phyloP scores from a whole-genome alignment of 1,140 invertebrate species.

The Drosophila setifemur region DNA sequence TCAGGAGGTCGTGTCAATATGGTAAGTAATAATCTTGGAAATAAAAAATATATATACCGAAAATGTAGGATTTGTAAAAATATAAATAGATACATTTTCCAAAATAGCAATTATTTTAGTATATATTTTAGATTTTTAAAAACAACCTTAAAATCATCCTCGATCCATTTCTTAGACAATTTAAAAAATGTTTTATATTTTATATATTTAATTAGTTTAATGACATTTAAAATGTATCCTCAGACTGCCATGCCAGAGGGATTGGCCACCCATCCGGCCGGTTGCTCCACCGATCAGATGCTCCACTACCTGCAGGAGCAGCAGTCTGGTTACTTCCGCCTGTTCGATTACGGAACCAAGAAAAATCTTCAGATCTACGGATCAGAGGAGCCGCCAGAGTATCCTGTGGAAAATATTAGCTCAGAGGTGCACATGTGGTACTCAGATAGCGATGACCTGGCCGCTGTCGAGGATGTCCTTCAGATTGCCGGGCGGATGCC shows the following conservation, averaged over 20 bases:
- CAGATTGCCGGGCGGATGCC: slow-evolving; percentile 76
- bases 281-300: slow-evolving; percentile 83
- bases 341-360: slow-evolving; percentile 82
- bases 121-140: too few species aligned
- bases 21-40: slow-evolving; percentile 32
- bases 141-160: too few species aligned
- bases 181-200: too few species aligned
- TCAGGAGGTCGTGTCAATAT: slow-evolving; percentile 37
- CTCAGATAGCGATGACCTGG: slow-evolving; percentile 84
- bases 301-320: slow-evolving; percentile 83
- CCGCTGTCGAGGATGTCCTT: slow-evolving; percentile 85
- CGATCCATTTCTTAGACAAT: too few species aligned
- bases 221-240: background rate
- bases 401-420: slow-evolving; percentile 85
- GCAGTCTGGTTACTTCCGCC: slow-evolving; percentile 64
- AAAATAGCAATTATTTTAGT: too few species aligned
- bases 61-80: too few species aligned
- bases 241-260: slow-evolving; percentile 82
- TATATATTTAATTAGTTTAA: too few species aligned
- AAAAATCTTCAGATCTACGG: slow-evolving; percentile 83
- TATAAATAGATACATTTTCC: too few species aligned
- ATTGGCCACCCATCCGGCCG: slow-evolving; percentile 82
- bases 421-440: slow-evolving; percentile 85
- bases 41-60: too few species aligned
- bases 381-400: slow-evolving; percentile 83